Conservation (phyloP, 2,888 invertebrate species). For the Papilio gigon region DNA sequence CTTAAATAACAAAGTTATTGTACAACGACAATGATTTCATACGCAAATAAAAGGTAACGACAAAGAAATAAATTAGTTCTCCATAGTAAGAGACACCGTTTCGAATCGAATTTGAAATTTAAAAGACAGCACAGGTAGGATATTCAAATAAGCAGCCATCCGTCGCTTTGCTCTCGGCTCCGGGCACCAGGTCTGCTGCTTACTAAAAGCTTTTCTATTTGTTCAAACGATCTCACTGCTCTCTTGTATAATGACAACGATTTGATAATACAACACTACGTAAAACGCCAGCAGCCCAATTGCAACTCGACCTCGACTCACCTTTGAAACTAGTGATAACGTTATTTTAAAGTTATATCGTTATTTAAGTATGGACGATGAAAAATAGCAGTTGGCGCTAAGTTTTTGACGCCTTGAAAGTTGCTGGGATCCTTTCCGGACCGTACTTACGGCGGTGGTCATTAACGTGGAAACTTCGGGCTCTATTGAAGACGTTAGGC, state of each 20-base stretch:
- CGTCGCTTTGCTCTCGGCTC: slow-evolving; percentile 45
- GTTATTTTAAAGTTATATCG: slow-evolving; percentile 49
- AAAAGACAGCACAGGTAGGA: slow-evolving; percentile 33
- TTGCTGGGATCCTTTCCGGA: slow-evolving; percentile 48
- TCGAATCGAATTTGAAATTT: slow-evolving; percentile 38
- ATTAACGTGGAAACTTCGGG: slow-evolving; percentile 49
- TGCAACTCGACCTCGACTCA: slow-evolving; percentile 43
- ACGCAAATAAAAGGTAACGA: slow-evolving; percentile 7
- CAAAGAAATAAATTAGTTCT: slow-evolving; percentile 34
- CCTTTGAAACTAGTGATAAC: slow-evolving; percentile 47
- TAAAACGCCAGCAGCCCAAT: slow-evolving; percentile 55
- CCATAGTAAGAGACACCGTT: slow-evolving; percentile 20
- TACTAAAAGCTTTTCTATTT: slow-evolving; percentile 64
- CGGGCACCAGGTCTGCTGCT: slow-evolving; percentile 48
- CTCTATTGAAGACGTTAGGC: slow-evolving; percentile 45
- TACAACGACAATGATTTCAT: slow-evolving; percentile 11
- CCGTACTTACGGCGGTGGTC: slow-evolving; percentile 50
- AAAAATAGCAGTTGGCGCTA: slow-evolving; percentile 57
- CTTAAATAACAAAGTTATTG: neutral
- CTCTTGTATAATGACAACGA: slow-evolving; percentile 57
- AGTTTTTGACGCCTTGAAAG: slow-evolving; percentile 59
- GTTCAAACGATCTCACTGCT: slow-evolving; percentile 56
- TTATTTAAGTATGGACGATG: slow-evolving; percentile 52
- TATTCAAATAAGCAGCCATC: slow-evolving; percentile 47
- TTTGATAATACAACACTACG: slow-evolving; percentile 55